Evolutionary conservation across 30 jellyfish, hydroid and myxozoan species (phyloP), one percentile per base, ranked within the genome.

Genomic region (Hydractinia echinata): DNA sequence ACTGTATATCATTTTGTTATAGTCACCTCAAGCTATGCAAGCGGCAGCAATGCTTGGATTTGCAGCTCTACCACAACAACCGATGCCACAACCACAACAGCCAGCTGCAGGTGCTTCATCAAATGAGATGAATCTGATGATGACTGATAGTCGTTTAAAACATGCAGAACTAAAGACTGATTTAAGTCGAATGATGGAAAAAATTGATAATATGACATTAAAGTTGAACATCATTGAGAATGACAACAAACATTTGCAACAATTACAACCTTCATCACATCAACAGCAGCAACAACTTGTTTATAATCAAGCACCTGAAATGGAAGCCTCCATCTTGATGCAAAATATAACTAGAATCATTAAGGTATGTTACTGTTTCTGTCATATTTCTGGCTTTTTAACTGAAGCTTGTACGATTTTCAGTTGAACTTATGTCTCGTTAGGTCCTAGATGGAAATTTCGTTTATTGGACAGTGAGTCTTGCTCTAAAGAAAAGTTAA

Each of bases 321-420:
- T 88, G 96, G 96, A 88, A 62, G 94, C 96, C 14, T 77, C 90
- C 6, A 87, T 79, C 19, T 66, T 88, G 9, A 74, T 87, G 44
- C 81, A 86, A 15, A 88, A 88, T 58, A 88, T 88, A n/a, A 71
- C 48, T 72, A 67, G 94, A 54, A 88, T 88, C 76, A 6, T 88
- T 6, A 85, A 88, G 85, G 96, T 87, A 61, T 61, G 15, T 68
- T 49, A 49, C 79, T 58, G 1, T 58, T 58, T 58, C 18, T 3
- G 19, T 1, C 1, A 11, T 58, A 0, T 58, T 18, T 10, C n/a
- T 13, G 16, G 21, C 21, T n/a, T n/a, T 21, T 68, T 21, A 68
- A 10, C 15, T 20, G 52, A 68, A 1, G 13, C 21, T 16, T 68
- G n/a, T 15, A 16, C 52, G 79, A n/a, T 11, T 11, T 49, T 13